These are phyloP conservation scores for Sebastes kiyomatsui DNA, from an alignment of 2,797 vertebrate genomes.

Conservation along the genomic window DNA sequence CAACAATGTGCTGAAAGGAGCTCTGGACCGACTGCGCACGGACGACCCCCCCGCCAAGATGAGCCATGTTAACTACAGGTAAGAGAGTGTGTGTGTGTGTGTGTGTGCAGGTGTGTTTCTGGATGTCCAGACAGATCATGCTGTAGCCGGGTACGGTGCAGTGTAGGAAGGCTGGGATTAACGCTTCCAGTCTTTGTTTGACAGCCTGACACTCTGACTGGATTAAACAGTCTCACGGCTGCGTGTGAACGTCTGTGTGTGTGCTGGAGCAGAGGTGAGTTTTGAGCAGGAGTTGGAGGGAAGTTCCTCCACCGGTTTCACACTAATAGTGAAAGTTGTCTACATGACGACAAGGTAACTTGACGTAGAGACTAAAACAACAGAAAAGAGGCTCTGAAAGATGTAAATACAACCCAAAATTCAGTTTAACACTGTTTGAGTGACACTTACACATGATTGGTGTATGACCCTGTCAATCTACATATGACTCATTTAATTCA, in stretches of 20 bases:
- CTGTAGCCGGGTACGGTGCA: neutral
- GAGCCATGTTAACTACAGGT: conserved; percentile 69
- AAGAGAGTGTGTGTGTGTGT: conserved; percentile 16
- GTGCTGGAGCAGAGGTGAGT: neutral
- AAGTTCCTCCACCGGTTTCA: neutral
- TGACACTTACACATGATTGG: neutral
- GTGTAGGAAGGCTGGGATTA: conserved; percentile 55
- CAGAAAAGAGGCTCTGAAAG: neutral
- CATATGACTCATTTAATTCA: neutral
- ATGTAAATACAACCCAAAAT: neutral
- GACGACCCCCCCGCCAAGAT: conserved; percentile 58
- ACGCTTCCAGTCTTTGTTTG: conserved; percentile 56
- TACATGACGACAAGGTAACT: neutral
- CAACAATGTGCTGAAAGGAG: conserved; percentile 60
- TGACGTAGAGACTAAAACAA: neutral
- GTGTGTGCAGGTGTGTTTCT: conserved; percentile 9
- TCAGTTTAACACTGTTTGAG: neutral
- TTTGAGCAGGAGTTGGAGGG: neutral
- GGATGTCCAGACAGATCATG: neutral
- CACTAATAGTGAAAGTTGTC: neutral
- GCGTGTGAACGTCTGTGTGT: neutral
- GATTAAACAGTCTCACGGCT: conserved; percentile 47
- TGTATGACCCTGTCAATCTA: neutral
- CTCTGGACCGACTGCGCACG: conserved; percentile 48
- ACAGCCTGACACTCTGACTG: conserved; percentile 38